These are phyloP conservation scores for Chiloscyllium plagiosum DNA, from an alignment of 2,113 vertebrate species.

Conservation along the genomic window DNA sequence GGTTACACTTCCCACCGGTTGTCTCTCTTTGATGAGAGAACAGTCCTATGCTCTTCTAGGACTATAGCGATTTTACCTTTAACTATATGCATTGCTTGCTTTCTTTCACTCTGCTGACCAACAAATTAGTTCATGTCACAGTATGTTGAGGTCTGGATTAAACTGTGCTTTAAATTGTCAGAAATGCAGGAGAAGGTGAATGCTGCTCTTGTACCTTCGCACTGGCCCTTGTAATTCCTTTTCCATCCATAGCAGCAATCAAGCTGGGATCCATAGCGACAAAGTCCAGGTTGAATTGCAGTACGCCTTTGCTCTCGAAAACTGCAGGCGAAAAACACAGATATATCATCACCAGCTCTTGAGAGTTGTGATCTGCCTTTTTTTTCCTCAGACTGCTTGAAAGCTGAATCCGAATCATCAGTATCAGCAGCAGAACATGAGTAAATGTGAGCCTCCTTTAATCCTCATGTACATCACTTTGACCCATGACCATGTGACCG, in stretches of 20 bases:
- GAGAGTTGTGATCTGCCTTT: not conserved
- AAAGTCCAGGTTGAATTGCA: slow-evolving; percentile 68
- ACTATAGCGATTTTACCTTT: no score
- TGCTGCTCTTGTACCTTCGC: slow-evolving; percentile 70
- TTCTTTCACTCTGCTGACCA: not conserved
- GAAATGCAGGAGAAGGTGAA: not conserved
- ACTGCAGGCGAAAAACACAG: slow-evolving; percentile 45
- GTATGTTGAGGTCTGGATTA: not conserved
- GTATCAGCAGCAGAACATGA: not conserved
- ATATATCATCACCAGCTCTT: not conserved
- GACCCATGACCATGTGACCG: not conserved
- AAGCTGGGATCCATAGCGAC: slow-evolving; percentile 72
- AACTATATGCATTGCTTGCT: no score
- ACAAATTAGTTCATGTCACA: not conserved
- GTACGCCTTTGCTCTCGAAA: slow-evolving; percentile 56
- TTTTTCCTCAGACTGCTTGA: not conserved
- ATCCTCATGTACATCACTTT: not conserved
- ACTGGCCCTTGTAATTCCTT: slow-evolving; percentile 72
- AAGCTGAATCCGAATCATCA: not conserved
- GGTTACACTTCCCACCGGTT: no score
- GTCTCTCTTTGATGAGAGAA: no score
- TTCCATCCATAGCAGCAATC: slow-evolving; percentile 95
- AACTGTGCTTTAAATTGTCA: not conserved
- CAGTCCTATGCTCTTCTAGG: no score
- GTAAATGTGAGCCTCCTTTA: not conserved